Base-by-base conservation (phyloP, 1,140 invertebrate genomes). In the Lucilia cuprina region DNA sequence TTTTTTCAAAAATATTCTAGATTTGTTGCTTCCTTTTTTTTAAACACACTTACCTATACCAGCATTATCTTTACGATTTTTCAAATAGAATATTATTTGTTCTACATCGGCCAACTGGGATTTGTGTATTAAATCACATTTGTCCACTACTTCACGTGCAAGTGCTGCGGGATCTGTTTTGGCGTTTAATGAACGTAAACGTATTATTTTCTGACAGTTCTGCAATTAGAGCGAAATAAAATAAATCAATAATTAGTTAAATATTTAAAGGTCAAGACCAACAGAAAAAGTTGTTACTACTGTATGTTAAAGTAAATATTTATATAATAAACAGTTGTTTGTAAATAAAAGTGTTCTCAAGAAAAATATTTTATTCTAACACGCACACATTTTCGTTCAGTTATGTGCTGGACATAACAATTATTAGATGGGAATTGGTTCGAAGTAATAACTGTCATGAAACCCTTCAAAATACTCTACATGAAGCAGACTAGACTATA, bases 61-160 rank as follows among this genome's bases (percentile, higher is more conserved):
- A 8, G 86, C 89, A 90, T 92, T 93, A 86, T 92, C 88, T 91
- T 95, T 95, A 84, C 97, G 93, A 91, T 96, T 97, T 91, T 98
- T 96, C 35, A 99, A 92, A 92, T 98, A 98, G 91, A 96, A 96
- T 86, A 98, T 95, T n/a, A 98, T 93, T 88, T 98, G 97, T 91
- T 98, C 96, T 5, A 99, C 95, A 92, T 98, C 97, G 13, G 94
- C 93, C 34, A 96, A 88, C 91, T 97, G 96, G 2, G 95, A 95
- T 83, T 95, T 94, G 90, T 97, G 96, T 88, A 99, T 98, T 19
- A 98, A 92, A 88, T 95, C 95, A 92, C 97, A 98, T 91, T 97
- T 96, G 84, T 96, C 94, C 70, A 98, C 94, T 9, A 99, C 96
- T 92, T 98, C 96, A 87, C 94, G 95, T 5, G 97, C 96, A 84